These are phyloP conservation scores for Antigone vipio DNA, from an alignment of 2,113 vertebrate genomes.

Conservation along the genomic window DNA sequence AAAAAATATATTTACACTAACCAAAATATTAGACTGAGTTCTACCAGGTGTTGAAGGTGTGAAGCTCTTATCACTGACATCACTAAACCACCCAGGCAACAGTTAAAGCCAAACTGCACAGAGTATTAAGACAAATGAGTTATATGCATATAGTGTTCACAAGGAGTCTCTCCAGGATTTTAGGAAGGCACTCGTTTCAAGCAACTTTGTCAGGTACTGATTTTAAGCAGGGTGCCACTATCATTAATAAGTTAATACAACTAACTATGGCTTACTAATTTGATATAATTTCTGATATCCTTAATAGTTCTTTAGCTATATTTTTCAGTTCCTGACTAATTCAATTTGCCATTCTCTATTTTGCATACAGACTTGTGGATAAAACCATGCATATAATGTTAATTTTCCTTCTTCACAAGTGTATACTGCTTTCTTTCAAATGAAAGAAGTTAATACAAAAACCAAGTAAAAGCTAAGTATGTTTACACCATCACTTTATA, in stretches of 20 bases:
- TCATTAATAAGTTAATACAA: background rate
- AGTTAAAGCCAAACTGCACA: background rate
- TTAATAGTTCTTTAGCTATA: background rate
- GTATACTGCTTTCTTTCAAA: background rate
- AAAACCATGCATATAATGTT: background rate
- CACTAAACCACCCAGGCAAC: background rate
- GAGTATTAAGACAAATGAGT: background rate
- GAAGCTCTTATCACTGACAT: background rate
- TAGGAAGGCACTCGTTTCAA: background rate
- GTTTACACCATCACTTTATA: background rate
- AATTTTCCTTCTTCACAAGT: background rate
- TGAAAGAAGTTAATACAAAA: background rate
- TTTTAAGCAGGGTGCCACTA: background rate
- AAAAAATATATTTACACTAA: background rate
- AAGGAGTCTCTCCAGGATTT: background rate
- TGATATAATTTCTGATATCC: background rate
- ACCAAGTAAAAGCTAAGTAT: background rate
- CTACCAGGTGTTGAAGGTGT: background rate
- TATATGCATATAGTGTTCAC: rapidly evolving
- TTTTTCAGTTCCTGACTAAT: background rate
- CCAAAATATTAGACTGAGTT: background rate
- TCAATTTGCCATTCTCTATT: background rate
- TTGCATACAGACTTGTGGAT: background rate
- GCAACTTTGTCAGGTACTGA: background rate
- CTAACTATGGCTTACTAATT: background rate